phyloP scores from a whole-genome alignment of 2,888 invertebrate species.

The Glyphotaelius pellucidus region DNA sequence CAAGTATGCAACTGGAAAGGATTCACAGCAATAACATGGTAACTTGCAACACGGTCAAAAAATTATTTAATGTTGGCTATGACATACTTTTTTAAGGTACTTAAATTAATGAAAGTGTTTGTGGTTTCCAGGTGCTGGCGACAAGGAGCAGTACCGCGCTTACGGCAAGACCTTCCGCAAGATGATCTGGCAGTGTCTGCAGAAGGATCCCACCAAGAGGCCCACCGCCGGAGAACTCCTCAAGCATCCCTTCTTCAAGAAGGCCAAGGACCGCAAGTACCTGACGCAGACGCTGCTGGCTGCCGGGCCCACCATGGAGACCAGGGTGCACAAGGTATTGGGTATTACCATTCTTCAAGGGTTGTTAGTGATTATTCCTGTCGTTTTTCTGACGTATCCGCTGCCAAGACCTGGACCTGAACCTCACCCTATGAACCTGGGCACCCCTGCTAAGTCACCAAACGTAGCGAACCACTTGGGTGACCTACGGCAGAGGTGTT shows the following conservation, averaged over 20 bases:
- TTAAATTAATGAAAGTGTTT: neutral
- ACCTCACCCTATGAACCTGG: too few species aligned
- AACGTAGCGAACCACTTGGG: too few species aligned
- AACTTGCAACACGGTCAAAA: too few species aligned
- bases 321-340: constrained; percentile 90
- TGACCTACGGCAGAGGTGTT: too few species aligned
- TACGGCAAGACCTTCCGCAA: constrained; percentile 99
- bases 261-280: constrained; percentile 96
- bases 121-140: constrained; percentile 49
- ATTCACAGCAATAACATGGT: too few species aligned
- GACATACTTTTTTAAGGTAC: too few species aligned
- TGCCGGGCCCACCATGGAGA: constrained; percentile 89
- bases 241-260: constrained; percentile 99
- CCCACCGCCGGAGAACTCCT: constrained; percentile 97
- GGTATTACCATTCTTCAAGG: neutral
- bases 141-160: constrained; percentile 98
- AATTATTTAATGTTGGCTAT: too few species aligned
- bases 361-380: neutral
- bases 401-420: too few species aligned
- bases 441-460: too few species aligned
- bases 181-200: constrained; percentile 98
- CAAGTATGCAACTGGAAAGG: too few species aligned
- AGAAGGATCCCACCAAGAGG: constrained; percentile 96
- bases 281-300: constrained; percentile 88
- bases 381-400: too few species aligned